Base-by-base conservation (phyloP, 1,140 invertebrate genomes). In the Drepana arcuata region DNA sequence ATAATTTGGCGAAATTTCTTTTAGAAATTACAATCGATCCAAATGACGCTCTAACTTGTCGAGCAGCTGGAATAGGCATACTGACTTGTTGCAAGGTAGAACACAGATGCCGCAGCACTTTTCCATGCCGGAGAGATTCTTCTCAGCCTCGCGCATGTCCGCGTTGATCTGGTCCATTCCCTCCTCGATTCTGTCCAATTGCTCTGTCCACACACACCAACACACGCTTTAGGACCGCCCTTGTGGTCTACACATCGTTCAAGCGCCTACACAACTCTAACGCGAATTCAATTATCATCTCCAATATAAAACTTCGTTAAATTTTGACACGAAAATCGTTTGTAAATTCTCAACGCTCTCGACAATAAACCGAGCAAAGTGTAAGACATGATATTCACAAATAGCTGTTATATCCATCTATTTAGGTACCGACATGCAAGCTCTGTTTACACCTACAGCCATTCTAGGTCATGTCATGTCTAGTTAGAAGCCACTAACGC, bases 101-200 rank as follows among this genome's bases (percentile, higher is more conserved):
- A 99, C 95, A 86, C 97, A 99, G 31, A 99, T 89, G 25, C 97
- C 97, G 83, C 97, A 99, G 84, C 98, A 99, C 84, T 99, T 99
- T 85, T 99, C 97, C 95, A 99, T 97, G 42, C 97, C 98, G 30
- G 96, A 98, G 40, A 99, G 87, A 87, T 99, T 99, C 78, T 99
- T 99, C 85, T 99, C 98, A 5, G 98, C 98, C 83, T 99, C 97
- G 61, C 91, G 91, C 97, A 99, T 99, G 74, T 99, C 98, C 27
- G 95, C 91, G 84, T 99, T 99, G 83, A 99, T 99, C 73, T 98
- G 95, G 84, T 99, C 97, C 95, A 99, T 98, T 14, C 97, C 98
- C 86, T 99, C 97, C 87, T 99, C 97, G 71, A 99, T 97, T 63
- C 97, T 91, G 85, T 99, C 97, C 88, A 99, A 86, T 95, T 99